Conservation (phyloP, 1,140 invertebrate genomes). For the Chrysomallon squamiferum region DNA sequence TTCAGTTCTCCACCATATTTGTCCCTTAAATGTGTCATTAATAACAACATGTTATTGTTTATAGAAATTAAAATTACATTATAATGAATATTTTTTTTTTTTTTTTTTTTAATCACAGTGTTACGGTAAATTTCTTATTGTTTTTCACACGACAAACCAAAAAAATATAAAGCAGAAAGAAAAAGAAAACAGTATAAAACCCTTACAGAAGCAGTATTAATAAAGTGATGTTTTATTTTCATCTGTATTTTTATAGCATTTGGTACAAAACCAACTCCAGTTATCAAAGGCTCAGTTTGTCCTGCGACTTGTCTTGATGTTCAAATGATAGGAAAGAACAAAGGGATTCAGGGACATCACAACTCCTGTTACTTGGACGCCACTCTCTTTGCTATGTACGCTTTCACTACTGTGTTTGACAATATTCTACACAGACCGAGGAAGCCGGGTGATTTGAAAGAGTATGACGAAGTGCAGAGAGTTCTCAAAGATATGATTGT, state of each 20-base stretch:
- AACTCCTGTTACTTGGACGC: slow-evolving; percentile 98
- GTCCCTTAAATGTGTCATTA: no score
- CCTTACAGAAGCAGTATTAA: no score
- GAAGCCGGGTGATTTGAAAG: slow-evolving; percentile 76
- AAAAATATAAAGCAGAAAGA: no score
- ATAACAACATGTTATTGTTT: no score
- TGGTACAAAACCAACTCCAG: slow-evolving; percentile 75
- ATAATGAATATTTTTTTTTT: no score
- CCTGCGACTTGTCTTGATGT: slow-evolving; percentile 67
- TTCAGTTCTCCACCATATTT: no score
- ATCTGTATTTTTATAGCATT: slow-evolving; percentile 61
- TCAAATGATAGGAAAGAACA: slow-evolving; percentile 61
- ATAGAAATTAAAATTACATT: no score
- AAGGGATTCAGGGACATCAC: slow-evolving; percentile 94
- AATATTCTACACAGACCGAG: slow-evolving; percentile 79
- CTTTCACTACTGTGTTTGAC: slow-evolving; percentile 94
- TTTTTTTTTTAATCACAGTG: no score
- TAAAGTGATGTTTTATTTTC: no score
- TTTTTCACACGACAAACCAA: no score
- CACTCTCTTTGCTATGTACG: slow-evolving; percentile 95
- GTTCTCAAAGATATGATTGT: slow-evolving; percentile 93
- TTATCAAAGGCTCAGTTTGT: slow-evolving; percentile 79
- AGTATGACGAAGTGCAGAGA: slow-evolving; percentile 87
- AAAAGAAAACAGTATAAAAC: no score
- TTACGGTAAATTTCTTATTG: no score